phyloP scores from a whole-genome alignment of 1,140 invertebrate species.

The Gryon sp. region DNA sequence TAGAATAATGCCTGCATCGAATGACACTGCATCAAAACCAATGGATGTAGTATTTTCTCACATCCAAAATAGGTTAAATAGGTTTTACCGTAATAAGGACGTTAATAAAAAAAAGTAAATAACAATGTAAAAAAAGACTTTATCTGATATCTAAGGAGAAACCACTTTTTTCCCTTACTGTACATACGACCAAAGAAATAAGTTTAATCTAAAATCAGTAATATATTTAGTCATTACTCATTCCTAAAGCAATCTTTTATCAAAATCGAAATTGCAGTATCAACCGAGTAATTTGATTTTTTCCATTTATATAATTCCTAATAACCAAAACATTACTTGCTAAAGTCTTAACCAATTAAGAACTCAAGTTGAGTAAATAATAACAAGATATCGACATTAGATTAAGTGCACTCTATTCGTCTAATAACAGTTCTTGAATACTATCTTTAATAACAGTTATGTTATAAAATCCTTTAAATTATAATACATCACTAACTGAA shows the following conservation, averaged over 20 bases:
- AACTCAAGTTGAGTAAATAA: slow-evolving; percentile 35
- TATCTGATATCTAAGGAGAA: too few relatives aligned
- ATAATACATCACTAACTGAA: too few relatives aligned
- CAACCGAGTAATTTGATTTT: background rate
- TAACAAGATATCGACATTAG: slow-evolving; percentile 26
- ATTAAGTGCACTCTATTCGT: slow-evolving; percentile 28
- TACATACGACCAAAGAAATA: too few relatives aligned
- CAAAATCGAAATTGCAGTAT: background rate
- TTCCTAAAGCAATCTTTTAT: background rate
- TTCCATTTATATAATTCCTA: slow-evolving; percentile 22
- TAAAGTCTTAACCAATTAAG: slow-evolving; percentile 24
- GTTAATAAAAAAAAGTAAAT: background rate
- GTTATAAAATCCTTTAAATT: background rate
- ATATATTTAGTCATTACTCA: background rate
- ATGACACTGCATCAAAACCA: slow-evolving; percentile 12
- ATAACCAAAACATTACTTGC: slow-evolving; percentile 1
- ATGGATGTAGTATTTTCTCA: slow-evolving; percentile 2
- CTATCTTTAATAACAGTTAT: slow-evolving; percentile 30
- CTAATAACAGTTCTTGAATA: slow-evolving; percentile 38
- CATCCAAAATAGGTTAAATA: slow-evolving; percentile 14
- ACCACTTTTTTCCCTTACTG: too few relatives aligned
- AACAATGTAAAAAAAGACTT: background rate
- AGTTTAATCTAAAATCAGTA: background rate
- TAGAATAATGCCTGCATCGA: slow-evolving; percentile 21
- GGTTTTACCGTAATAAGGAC: background rate